These are phyloP conservation scores for Ochotona curzoniae DNA, from an alignment of 2,113 vertebrate species.

Conservation along the genomic window DNA sequence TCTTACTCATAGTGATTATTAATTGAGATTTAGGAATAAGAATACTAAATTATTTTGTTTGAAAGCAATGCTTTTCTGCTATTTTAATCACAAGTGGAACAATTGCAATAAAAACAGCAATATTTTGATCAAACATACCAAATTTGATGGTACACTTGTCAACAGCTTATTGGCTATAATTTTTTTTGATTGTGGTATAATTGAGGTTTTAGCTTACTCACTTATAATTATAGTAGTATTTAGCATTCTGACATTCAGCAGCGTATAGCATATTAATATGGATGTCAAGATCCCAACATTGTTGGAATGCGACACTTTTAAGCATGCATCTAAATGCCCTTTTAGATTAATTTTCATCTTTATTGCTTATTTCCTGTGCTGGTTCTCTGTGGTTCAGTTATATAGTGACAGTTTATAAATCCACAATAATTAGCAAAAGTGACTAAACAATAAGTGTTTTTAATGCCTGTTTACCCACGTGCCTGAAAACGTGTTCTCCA, in stretches of 20 bases:
- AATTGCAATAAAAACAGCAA: not conserved
- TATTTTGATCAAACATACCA: not conserved
- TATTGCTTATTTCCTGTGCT: conserved; percentile 34
- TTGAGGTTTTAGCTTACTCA: not conserved
- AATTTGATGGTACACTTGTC: not conserved
- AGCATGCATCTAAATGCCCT: not conserved
- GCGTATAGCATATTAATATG: conserved; percentile 8
- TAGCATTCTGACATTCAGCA: not conserved
- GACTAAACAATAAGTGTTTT: not conserved
- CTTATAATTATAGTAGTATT: not conserved
- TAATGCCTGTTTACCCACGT: not conserved
- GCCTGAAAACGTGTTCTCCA: not conserved
- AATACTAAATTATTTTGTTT: not conserved
- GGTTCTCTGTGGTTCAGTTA: not conserved
- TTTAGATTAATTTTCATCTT: conserved; percentile 41
- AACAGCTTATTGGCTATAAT: not conserved
- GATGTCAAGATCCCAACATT: not conserved
- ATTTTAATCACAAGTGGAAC: not conserved
- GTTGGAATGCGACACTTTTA: conserved; percentile 26
- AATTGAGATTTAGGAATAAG: conserved; percentile 35
- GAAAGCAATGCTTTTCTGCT: not conserved
- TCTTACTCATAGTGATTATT: not conserved
- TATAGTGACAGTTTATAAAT: conserved; percentile 38
- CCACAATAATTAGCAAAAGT: not conserved
- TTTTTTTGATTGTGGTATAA: not conserved